A percentile compares a stretch with the other conserved stretches of the same genome.
Conservation (phyloP, 2,113 vertebrate genomes). For the Rousettus leschenaultii region DNA sequence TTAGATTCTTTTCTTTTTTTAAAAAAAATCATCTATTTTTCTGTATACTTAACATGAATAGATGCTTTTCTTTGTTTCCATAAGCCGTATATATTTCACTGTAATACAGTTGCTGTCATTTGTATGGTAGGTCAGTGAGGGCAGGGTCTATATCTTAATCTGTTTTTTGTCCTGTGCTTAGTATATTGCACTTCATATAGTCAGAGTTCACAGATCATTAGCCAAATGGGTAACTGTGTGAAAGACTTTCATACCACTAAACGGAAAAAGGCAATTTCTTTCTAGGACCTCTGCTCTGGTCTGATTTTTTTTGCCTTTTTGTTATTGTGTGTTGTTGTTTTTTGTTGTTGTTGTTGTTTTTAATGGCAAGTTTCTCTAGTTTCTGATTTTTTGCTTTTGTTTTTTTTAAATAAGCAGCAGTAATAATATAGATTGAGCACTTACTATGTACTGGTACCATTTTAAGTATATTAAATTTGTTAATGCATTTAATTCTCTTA, state of each 20-base stretch:
- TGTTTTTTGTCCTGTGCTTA: neutral
- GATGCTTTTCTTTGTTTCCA: neutral
- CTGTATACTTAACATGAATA: neutral
- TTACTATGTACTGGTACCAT: neutral
- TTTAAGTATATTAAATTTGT: neutral
- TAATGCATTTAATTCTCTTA: neutral
- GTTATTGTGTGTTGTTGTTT: no score
- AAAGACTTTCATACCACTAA: neutral
- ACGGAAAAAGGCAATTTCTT: neutral
- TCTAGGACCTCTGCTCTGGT: neutral
- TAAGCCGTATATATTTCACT: neutral
- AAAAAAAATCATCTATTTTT: neutral
- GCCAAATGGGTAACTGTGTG: neutral
- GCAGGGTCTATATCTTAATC: neutral
- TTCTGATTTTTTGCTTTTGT: neutral
- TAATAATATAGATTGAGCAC: neutral
- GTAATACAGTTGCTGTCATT: constrained; percentile 1
- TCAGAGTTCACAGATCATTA: neutral
- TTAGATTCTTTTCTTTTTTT: neutral
- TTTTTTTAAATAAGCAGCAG: constrained; percentile 14
- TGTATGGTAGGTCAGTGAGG: neutral
- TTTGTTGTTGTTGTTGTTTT: neutral
- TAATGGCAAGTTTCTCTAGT: neutral
- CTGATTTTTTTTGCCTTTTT: neutral
- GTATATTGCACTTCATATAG: neutral